Evolutionary conservation across 1,140 invertebrate genomes (phyloP), one percentile per base, ranked within the genome.

Genomic region (Coelopa frigida): DNA sequence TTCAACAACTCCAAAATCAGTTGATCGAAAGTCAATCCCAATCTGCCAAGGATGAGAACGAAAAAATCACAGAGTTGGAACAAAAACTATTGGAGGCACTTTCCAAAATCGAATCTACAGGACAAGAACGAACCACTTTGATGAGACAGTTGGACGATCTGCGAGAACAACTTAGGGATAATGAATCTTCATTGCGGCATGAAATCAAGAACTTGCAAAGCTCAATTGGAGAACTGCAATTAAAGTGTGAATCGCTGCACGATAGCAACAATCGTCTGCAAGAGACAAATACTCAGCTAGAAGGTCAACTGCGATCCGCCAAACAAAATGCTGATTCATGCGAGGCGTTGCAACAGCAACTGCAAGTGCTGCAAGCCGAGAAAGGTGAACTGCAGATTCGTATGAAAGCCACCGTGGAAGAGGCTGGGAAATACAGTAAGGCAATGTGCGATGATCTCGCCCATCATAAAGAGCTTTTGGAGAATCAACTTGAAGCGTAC

Each of bases 221-320:
- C 38, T 45, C 33, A 14, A 7, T 45, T 8, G 24, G 12, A 7
- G 44, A 45, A 15, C 14, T 45, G 18, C 20, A 45, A 37, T 27
- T 45, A 11, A 45, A 45, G 15, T 45, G 12, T 37, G 23, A 36
- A n/a, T 45, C 44, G 3, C 12, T 45, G 14, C 22, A 27, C 36
- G 11, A n/a, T 3, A 6, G 33, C 4, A 45, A 45, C 38, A 18
- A 22, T 14, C 32, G 38, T n/a, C 10, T 45, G 4, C 17, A 45
- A 45, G 12, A 15, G 2, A 8, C 24, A 5, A 45, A 45, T 37
- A 2, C 36, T 37, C 32, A 18, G 11, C 22, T 45, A 14, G 8
- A 33, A 23, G 17, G 38, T n/a, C 32, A 45, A 18, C 6, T 27
- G 12, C 10, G 14, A 3, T 32, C 12, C 10, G 33, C 33, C 3